These are phyloP conservation scores for Labeo catla DNA, from an alignment of 2,113 vertebrate species.

Conservation along the genomic window DNA sequence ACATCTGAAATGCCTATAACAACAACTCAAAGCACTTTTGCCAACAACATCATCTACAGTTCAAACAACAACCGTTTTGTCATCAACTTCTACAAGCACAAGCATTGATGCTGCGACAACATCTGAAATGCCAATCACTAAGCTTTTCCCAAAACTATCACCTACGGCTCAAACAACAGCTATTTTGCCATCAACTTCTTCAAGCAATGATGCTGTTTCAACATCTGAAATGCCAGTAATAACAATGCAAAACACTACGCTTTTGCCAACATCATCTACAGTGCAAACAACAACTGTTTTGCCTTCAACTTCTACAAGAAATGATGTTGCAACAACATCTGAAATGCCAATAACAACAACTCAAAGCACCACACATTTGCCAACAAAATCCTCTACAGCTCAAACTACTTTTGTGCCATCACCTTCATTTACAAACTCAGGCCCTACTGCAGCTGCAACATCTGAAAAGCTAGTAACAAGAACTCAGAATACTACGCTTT, in stretches of 20 bases:
- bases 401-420: too few relatives aligned
- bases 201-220: background rate
- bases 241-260: background rate
- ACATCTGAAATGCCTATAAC: background rate
- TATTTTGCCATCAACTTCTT: background rate
- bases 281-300: too few relatives aligned
- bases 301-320: too few relatives aligned
- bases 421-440: too few relatives aligned
- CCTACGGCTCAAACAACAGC: background rate
- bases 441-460: too few relatives aligned
- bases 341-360: background rate
- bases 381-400: background rate
- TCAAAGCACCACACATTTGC: background rate
- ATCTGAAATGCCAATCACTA: background rate
- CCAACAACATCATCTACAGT: too few relatives aligned
- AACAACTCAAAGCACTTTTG: background rate
- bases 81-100: background rate
- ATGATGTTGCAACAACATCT: background rate
- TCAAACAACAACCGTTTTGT: background rate
- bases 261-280: background rate
- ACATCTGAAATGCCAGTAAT: background rate
- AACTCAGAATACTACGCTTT: background rate
- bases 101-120: background rate
- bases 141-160: background rate
- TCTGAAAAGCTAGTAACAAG: background rate